Evolutionary conservation across 1,140 invertebrate species (phyloP).

Genomic region (Drosophila punjabiensis): DNA sequence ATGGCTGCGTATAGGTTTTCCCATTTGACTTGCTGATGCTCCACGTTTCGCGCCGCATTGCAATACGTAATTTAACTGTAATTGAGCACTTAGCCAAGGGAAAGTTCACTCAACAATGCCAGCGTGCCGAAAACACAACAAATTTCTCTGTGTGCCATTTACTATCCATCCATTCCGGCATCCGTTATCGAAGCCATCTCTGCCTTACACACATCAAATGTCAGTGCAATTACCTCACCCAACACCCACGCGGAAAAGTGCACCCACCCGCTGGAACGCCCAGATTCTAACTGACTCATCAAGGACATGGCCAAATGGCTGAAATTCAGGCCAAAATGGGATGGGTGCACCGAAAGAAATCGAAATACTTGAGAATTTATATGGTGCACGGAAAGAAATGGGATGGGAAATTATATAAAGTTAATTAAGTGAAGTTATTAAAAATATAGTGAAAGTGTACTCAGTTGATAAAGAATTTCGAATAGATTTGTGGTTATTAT

Average conservation of each 20-base stretch:
- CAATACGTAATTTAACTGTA: slow-evolving; percentile 60
- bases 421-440: fast-evolving
- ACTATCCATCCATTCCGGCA: slow-evolving; percentile 1
- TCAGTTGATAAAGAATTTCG: background rate
- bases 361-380: background rate
- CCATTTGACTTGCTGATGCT: slow-evolving; percentile 68
- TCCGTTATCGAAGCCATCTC: slow-evolving; percentile 13
- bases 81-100: slow-evolving; percentile 60
- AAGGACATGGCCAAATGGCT: slow-evolving; percentile 41
- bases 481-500: background rate
- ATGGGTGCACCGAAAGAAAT: slow-evolving; percentile 23
- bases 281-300: slow-evolving; percentile 45
- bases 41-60: slow-evolving; percentile 52
- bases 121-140: slow-evolving; percentile 2
- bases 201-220: slow-evolving; percentile 34
- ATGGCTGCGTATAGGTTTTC: slow-evolving; percentile 37
- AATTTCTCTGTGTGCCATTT: slow-evolving; percentile 12
- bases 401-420: background rate
- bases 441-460: background rate
- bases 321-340: slow-evolving; percentile 36
- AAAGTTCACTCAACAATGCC: slow-evolving; percentile 52
- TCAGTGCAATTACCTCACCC: slow-evolving; percentile 38
- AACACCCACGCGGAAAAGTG: slow-evolving; percentile 26
- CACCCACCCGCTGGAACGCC: slow-evolving; percentile 21
- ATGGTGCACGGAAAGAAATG: background rate